Evolutionary conservation across 2,888 invertebrate species (phyloP).

Genomic region (Agrotis clavis): DNA sequence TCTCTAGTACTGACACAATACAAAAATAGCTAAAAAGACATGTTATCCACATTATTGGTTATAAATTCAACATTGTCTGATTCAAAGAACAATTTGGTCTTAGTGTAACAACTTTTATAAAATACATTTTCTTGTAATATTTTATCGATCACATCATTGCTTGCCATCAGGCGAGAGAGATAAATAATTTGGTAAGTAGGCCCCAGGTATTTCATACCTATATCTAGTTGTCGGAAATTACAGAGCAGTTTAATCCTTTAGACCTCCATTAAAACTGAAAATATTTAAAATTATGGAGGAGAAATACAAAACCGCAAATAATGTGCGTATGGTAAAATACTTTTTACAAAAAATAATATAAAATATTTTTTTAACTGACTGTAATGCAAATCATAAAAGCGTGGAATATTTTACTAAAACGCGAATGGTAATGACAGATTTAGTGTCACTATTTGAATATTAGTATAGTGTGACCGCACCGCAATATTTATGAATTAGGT

Average conservation of each 20-base stretch:
- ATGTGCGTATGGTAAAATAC: background rate
- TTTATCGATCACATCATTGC: too few relatives aligned
- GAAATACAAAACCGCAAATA: background rate
- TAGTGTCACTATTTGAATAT: slow-evolving; percentile 21
- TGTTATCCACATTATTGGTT: too few relatives aligned
- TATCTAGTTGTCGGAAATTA: background rate
- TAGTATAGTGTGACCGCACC: background rate
- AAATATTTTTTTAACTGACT: background rate
- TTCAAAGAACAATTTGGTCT: background rate
- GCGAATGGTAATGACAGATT: background rate
- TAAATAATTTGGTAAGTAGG: too few relatives aligned
- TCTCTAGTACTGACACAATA: background rate
- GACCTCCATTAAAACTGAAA: background rate
- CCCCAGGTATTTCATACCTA: background rate
- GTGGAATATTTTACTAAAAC: background rate
- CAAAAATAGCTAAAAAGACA: background rate
- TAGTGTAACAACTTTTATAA: background rate
- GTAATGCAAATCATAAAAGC: background rate
- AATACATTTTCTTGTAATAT: background rate
- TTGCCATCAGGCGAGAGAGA: too few relatives aligned
- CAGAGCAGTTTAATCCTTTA: background rate
- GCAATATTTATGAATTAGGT: background rate
- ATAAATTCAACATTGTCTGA: too few relatives aligned
- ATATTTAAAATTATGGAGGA: background rate
- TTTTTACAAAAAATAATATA: too few relatives aligned